Percentiles rank a stretch among this genome's conserved stretches.
phyloP scores from a whole-genome alignment of 2,797 vertebrate species.

The Hippoglossus hippoglossus region DNA sequence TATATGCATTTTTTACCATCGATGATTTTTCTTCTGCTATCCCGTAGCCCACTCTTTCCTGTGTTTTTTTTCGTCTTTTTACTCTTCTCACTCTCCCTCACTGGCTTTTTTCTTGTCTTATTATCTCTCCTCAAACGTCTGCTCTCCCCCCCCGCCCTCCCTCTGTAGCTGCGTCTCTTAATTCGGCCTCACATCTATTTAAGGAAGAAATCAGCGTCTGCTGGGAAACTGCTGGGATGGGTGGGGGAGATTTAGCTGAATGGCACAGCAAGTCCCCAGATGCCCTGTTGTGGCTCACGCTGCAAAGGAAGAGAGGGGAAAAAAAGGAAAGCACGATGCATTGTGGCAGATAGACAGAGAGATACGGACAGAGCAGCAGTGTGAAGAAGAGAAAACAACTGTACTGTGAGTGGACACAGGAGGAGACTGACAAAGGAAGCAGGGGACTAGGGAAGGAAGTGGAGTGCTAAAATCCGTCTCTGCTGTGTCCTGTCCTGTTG shows the following conservation, averaged over 20 bases:
- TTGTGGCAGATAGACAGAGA: conserved; percentile 41
- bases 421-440: conserved; percentile 13
- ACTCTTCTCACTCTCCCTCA: conserved; percentile 16
- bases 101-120: conserved; percentile 29
- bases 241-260: conserved; percentile 56
- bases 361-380: conserved; percentile 29
- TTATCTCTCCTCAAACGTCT: conserved; percentile 2
- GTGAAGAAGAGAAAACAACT: conserved; percentile 19
- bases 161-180: conserved; percentile 38
- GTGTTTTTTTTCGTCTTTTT: background rate
- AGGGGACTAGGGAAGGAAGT: background rate
- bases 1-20: background rate
- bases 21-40: conserved; percentile 6
- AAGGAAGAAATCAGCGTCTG: conserved; percentile 62
- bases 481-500: conserved; percentile 20
- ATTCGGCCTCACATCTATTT: conserved; percentile 67
- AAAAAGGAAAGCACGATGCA: conserved; percentile 15
- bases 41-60: conserved; percentile 9
- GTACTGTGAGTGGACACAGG: conserved; percentile 1
- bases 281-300: conserved; percentile 38
- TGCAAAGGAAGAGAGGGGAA: conserved; percentile 1
- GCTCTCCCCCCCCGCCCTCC: conserved; percentile 1
- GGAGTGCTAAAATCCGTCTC: conserved; percentile 16
- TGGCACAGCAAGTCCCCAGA: conserved; percentile 56
- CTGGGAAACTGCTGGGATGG: conserved; percentile 55